Base-by-base conservation (phyloP, 2,113 vertebrate genomes). In the Dipodomys spectabilis region DNA sequence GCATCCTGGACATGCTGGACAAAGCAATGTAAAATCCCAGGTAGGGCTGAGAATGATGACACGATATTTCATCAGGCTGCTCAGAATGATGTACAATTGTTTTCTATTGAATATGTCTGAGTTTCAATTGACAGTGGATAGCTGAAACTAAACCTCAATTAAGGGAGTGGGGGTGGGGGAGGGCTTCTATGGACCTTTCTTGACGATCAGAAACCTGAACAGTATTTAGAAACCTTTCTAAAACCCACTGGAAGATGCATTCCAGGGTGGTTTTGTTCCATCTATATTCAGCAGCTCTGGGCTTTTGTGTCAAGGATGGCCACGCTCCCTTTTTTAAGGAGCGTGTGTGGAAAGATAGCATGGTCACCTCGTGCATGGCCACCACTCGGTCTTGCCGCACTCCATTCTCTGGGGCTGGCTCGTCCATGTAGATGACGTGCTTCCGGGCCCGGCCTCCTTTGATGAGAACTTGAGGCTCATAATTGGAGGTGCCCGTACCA, bases 401-500 rank as follows among this genome's bases (percentile, higher is more conserved):
- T 69, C 99, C 98, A 0, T 99, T 99, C 94, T 97, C 95, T 8
- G 99, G 99, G 2, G 98, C 96, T 0, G 97, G 95, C 2, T 97
- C 84, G 5, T 99, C 98, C 2, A 93, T 97, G 73, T 99, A 99
- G 92, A 99, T 99, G 62, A 99, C 98, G 20, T 99, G 68, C 95
- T 99, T 99, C 75, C 97, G 98, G 53, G 97, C 81, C 53, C 82
- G 95, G 39, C 99, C 99, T 7, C 99, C 99, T 93, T 98, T 99
- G 94, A 99, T 98, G 92, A 99, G 97, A 84, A 99, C 97, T 93
- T 99, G 99, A 60, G 99, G 99, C 97, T 99, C 99, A 81, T 99
- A 98, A 96, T 99, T 99, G 95, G 98, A 98, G 74, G 98, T 96
- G 53, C 99, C 99, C 0, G 95, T 80, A 30, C 98, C 98, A 2